Evolutionary conservation across 2,888 invertebrate genomes (phyloP).

Genomic region (Shargacucullia verbasci): DNA sequence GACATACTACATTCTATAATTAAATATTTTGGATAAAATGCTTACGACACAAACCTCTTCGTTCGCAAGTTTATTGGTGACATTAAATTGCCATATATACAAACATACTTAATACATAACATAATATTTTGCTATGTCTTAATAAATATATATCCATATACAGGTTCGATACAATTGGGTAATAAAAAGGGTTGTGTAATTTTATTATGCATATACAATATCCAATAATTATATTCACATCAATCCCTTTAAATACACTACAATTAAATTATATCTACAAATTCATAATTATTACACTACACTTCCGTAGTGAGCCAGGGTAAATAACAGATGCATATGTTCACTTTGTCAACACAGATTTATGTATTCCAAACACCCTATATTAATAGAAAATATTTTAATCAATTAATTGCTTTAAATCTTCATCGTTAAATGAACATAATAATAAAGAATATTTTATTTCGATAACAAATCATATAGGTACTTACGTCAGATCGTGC

Average conservation of each 20-base stretch:
- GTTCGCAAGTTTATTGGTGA: constrained; percentile 53
- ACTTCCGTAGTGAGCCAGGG: constrained; percentile 75
- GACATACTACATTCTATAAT: constrained; percentile 52
- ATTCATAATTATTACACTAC: constrained; percentile 59
- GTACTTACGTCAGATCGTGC: constrained; percentile 11
- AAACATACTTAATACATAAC: constrained; percentile 22
- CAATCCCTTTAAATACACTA: constrained; percentile 67
- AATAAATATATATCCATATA: constrained; percentile 69
- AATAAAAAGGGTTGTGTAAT: constrained; percentile 83
- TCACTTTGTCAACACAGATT: constrained; percentile 60
- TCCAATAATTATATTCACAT: constrained; percentile 74
- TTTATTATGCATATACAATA: constrained; percentile 84
- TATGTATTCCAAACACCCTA: constrained; percentile 61
- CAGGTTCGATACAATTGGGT: constrained; percentile 81
- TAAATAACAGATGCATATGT: constrained; percentile 65
- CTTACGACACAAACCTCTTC: constrained; percentile 55
- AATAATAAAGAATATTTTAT: constrained; percentile 26
- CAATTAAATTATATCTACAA: constrained; percentile 59
- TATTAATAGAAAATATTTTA: constrained; percentile 42
- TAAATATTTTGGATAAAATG: constrained; percentile 59
- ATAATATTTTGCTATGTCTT: constrained; percentile 72
- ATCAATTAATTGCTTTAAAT: constrained; percentile 28
- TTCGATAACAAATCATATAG: constrained; percentile 9
- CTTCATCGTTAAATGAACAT: constrained; percentile 15
- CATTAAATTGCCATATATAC: constrained; percentile 56